phyloP scores from a whole-genome alignment of 1,140 invertebrate genomes.

The Philotrypesis tridentata region DNA sequence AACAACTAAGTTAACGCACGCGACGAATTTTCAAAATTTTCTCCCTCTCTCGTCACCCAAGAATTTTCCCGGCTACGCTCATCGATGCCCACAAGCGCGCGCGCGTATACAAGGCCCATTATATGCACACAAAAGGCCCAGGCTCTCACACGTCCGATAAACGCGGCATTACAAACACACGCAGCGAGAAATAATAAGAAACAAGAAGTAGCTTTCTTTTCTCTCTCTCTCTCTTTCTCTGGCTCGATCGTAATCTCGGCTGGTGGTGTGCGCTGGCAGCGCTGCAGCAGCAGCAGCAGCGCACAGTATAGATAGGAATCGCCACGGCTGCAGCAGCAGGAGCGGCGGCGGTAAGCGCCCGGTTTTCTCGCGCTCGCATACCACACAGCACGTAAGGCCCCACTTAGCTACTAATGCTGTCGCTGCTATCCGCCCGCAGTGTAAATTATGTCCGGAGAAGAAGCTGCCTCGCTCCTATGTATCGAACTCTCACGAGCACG shows the following conservation, averaged over 20 bases:
- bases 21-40: too few species aligned
- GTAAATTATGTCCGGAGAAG: slow-evolving; percentile 65
- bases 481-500: not conserved
- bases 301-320: slow-evolving; percentile 9
- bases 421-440: slow-evolving; percentile 63
- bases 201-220: not conserved
- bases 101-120: not conserved
- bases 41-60: not conserved
- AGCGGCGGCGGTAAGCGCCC: slow-evolving; percentile 32
- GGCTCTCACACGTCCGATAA: not conserved
- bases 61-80: not conserved
- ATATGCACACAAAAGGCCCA: not conserved
- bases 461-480: slow-evolving; percentile 49
- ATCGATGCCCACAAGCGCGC: not conserved
- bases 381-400: slow-evolving; percentile 59
- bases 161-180: not conserved
- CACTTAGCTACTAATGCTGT: slow-evolving; percentile 71
- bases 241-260: slow-evolving; percentile 58
- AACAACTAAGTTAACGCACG: too few species aligned
- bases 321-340: too few species aligned
- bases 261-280: slow-evolving; percentile 30
- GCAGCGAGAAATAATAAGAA: slow-evolving; percentile 47
- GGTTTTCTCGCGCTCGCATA: slow-evolving; percentile 59
- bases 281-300: slow-evolving; percentile 1
- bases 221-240: not conserved